Evolutionary conservation across 2,888 invertebrate genomes (phyloP), one percentile per base, ranked within the genome.

Genomic region (Brassicogethes aeneus): DNA sequence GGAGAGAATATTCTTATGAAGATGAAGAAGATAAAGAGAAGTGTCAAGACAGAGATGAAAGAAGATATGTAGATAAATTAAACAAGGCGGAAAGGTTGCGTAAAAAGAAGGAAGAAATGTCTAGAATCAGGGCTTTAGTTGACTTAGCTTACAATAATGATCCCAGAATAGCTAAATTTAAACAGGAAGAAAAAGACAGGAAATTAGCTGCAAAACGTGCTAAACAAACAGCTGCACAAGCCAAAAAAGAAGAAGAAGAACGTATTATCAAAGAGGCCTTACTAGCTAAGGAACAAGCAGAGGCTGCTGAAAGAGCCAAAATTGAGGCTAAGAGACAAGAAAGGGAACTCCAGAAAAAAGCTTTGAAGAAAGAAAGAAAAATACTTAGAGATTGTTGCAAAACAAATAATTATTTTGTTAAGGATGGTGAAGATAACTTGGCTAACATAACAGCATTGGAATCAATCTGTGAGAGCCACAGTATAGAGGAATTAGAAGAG

Each of bases 11-110:
- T 70, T 97, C 97, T 2, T 99, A 99, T 65, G 72, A 95, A 52
- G 99, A 99, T 64, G 96, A 97, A 69, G 97, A 99, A 65, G 97
- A 97, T 61, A 97, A 97, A 64, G 95, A 97, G 62, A 91, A 89
- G 59, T 97, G 96, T 1, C 91, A 94, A 64, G 95, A 89, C 67
- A 81, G 97, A 2, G 96, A 96, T 56, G 96, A 96, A 70, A 74
- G 99, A 34, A 79, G 93, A 47, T 97, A 94, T 88, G 97, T 99
- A 62, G 99, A 99, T 62, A 97, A 95, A 69, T 89, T 94, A 66
- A 99, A 99, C 66, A 95, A 93, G 73, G 84, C 79, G 1, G 91
- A 89, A 3, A 73, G 99, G 35, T 85, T 89, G 23, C 88, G 95
- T 61, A 77, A 89, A 60, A 95, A 96, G 71, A 97, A 97, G 66